phyloP scores from a whole-genome alignment of 2,888 invertebrate species.

The Idaea dimidiata region DNA sequence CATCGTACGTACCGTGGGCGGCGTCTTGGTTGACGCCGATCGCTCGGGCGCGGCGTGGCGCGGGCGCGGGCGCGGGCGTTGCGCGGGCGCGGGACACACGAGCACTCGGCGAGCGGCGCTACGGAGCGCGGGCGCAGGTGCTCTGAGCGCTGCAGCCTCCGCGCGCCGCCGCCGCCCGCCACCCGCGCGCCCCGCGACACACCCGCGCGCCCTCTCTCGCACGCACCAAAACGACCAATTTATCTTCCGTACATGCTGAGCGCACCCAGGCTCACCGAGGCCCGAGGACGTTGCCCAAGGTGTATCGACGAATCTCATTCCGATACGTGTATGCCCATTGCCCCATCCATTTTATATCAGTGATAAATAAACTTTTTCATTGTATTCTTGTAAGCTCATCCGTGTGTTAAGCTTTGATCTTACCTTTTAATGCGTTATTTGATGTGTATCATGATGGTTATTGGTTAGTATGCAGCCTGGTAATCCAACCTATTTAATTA shows the following conservation, averaged over 20 bases:
- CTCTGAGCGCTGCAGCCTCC: constrained; percentile 85
- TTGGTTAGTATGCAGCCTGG: too few species aligned
- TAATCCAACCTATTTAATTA: too few species aligned
- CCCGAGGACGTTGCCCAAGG: constrained; percentile 66
- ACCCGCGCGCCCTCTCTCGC: constrained; percentile 53
- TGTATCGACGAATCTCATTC: constrained; percentile 32
- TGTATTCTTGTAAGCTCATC: neutral
- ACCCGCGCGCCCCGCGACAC: constrained; percentile 76
- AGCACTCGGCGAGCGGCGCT: constrained; percentile 79
- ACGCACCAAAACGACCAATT: constrained; percentile 79
- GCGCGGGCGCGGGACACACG: constrained; percentile 70
- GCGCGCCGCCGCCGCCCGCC: constrained; percentile 81
- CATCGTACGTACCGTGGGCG: constrained; percentile 77
- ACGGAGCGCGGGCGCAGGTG: constrained; percentile 84
- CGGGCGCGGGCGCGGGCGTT: constrained; percentile 43
- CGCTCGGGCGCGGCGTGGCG: constrained; percentile 50
- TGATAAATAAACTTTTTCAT: constrained; percentile 19
- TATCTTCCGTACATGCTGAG: constrained; percentile 74
- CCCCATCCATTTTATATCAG: too few species aligned
- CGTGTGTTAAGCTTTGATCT: neutral
- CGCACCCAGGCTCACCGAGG: constrained; percentile 68
- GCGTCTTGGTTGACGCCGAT: constrained; percentile 72
- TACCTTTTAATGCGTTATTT: neutral
- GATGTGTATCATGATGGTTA: neutral
- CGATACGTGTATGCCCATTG: constrained; percentile 12